phyloP scores from a whole-genome alignment of 37 sponge, comb jelly and placozoan species.

The Halisarca cf. caerulea region DNA sequence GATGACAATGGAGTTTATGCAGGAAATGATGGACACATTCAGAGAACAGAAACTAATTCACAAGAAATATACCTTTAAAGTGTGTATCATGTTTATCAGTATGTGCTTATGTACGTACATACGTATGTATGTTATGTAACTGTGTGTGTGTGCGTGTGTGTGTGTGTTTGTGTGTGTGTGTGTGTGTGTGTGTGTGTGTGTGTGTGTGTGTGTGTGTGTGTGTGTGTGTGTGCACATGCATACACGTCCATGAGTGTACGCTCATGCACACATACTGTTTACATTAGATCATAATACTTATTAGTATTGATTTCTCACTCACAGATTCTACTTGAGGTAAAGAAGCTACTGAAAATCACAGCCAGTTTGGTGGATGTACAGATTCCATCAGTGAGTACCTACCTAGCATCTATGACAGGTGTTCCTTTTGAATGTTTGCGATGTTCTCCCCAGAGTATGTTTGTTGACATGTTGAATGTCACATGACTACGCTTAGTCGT shows the following conservation, averaged over 20 bases:
- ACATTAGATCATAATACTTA: too few species aligned
- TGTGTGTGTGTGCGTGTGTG: too few species aligned
- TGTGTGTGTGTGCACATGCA: too few species aligned
- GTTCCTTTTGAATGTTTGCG: too few species aligned
- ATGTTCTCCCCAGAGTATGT: too few species aligned
- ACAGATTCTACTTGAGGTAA: conserved; percentile 73
- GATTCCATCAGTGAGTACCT: conserved; percentile 81
- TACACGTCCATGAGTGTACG: too few species aligned
- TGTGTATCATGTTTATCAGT: conserved; percentile 17
- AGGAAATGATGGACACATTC: conserved; percentile 66
- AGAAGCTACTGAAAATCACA: conserved; percentile 53
- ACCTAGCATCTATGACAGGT: too few species aligned
- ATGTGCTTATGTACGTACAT: background rate
- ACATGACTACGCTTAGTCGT: too few species aligned
- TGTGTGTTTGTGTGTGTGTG: too few species aligned
- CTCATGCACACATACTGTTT: too few species aligned
- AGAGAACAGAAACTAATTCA: conserved; percentile 89
- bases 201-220: background rate
- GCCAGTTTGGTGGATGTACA: conserved; percentile 75
- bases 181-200: background rate
- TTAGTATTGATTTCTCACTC: too few species aligned
- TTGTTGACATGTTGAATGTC: too few species aligned
- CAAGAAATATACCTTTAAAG: conserved; percentile 92
- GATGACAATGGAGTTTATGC: conserved; percentile 90
- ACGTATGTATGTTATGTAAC: background rate